phyloP scores from a whole-genome alignment of 2,113 vertebrate genomes.

The Acrocephalus kingi region DNA sequence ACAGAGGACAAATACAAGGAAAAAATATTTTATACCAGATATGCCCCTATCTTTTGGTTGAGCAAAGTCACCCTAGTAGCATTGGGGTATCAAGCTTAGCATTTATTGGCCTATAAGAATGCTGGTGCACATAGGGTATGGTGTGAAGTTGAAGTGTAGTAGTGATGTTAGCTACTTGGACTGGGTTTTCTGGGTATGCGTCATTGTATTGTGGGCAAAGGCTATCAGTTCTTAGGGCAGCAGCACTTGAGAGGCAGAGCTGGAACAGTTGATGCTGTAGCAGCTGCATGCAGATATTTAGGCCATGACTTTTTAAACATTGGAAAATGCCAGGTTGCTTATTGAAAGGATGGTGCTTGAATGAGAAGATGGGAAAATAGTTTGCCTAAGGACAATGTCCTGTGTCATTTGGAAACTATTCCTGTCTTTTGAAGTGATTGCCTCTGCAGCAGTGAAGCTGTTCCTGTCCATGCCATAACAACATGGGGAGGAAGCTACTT shows the following conservation, averaged over 20 bases:
- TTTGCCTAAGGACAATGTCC: background rate
- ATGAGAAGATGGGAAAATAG: background rate
- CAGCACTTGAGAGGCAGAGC: background rate
- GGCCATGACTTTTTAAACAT: background rate
- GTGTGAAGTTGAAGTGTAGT: background rate
- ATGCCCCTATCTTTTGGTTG: background rate
- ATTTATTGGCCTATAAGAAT: background rate
- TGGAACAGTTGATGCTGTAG: background rate
- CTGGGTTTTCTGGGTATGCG: background rate
- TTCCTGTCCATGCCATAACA: background rate
- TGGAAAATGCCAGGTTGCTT: background rate
- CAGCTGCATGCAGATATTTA: background rate
- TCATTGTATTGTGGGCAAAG: background rate
- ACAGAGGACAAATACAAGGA: background rate
- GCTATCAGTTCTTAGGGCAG: background rate
- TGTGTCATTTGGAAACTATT: background rate
- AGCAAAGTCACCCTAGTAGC: background rate
- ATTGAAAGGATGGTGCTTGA: background rate
- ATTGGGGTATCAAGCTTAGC: background rate
- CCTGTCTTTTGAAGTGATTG: background rate
- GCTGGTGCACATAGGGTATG: fast-evolving
- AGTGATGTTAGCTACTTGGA: background rate
- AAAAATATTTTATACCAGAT: background rate
- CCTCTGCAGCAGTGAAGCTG: background rate
- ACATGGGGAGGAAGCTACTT: fast-evolving